These are phyloP conservation scores for Ochotona curzoniae DNA, from an alignment of 2,113 vertebrate genomes.

Conservation along the genomic window DNA sequence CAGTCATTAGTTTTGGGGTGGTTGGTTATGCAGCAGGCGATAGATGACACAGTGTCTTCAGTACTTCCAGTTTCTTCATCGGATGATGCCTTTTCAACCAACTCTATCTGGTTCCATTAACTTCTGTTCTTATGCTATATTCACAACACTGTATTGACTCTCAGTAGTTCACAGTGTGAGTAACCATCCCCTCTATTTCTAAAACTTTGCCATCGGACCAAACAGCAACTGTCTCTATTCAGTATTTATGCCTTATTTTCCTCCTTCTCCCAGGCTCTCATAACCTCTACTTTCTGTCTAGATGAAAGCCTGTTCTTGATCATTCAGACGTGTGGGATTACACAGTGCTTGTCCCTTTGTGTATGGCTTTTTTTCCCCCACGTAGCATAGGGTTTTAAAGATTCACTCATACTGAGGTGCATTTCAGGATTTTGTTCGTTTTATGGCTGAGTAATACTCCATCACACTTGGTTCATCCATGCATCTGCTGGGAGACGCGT, in stretches of 20 bases:
- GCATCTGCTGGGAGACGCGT: not conserved
- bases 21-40: not conserved
- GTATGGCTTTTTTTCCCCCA: not conserved
- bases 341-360: not conserved
- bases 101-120: not conserved
- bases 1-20: not conserved
- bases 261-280: accelerated
- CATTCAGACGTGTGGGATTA: not conserved
- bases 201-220: not conserved
- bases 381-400: not conserved
- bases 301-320: not conserved
- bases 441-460: conserved; percentile 6
- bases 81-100: not conserved
- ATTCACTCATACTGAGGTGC: not conserved
- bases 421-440: not conserved
- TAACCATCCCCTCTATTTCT: not conserved
- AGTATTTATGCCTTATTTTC: not conserved
- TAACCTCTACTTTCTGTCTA: not conserved
- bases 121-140: not conserved
- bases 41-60: not conserved
- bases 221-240: not conserved
- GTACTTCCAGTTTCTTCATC: not conserved
- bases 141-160: not conserved
- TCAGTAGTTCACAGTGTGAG: not conserved
- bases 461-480: not conserved